Percentiles rank a stretch among this genome's conserved stretches.
Evolutionary conservation across 2,888 invertebrate species (phyloP).

Genomic region (Phyllotreta striolata): DNA sequence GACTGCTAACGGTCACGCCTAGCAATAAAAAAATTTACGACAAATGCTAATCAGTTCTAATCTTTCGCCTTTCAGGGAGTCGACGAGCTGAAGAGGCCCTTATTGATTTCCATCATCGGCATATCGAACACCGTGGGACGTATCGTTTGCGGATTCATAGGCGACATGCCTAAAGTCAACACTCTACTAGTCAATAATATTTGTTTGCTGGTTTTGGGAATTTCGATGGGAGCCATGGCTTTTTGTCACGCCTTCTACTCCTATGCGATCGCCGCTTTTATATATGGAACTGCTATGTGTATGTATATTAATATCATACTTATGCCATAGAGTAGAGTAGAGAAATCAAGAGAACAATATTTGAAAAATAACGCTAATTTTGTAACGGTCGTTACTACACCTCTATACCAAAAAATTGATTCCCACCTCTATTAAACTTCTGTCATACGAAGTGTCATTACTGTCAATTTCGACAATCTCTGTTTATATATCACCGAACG

Average conservation of each 20-base stretch:
- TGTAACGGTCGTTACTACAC: too few relatives aligned
- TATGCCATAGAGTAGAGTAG: too few relatives aligned
- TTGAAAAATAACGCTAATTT: too few relatives aligned
- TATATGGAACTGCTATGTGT: slow-evolving; percentile 93
- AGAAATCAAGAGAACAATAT: too few relatives aligned
- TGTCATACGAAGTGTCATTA: too few relatives aligned
- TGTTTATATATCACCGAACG: too few relatives aligned
- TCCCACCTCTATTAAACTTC: too few relatives aligned
- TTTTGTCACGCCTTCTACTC: slow-evolving; percentile 79
- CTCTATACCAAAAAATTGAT: too few relatives aligned
- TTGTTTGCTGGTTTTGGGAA: slow-evolving; percentile 87
- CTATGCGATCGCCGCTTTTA: slow-evolving; percentile 81
- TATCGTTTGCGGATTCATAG: slow-evolving; percentile 87
- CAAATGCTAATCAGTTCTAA: slow-evolving; percentile 45
- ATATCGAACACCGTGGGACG: slow-evolving; percentile 95
- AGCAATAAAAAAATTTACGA: neutral
- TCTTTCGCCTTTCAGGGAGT: slow-evolving; percentile 68
- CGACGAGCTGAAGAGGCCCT: slow-evolving; percentile 74
- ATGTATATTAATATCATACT: slow-evolving; percentile 63
- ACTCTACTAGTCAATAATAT: slow-evolving; percentile 92
- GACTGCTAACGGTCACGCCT: too few relatives aligned
- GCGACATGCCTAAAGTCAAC: slow-evolving; percentile 91
- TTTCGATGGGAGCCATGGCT: slow-evolving; percentile 83
- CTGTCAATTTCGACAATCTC: too few relatives aligned
- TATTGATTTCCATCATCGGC: slow-evolving; percentile 83